Base-by-base conservation (phyloP, 2,797 vertebrate genomes). In the Pyrocephalus nanus region DNA sequence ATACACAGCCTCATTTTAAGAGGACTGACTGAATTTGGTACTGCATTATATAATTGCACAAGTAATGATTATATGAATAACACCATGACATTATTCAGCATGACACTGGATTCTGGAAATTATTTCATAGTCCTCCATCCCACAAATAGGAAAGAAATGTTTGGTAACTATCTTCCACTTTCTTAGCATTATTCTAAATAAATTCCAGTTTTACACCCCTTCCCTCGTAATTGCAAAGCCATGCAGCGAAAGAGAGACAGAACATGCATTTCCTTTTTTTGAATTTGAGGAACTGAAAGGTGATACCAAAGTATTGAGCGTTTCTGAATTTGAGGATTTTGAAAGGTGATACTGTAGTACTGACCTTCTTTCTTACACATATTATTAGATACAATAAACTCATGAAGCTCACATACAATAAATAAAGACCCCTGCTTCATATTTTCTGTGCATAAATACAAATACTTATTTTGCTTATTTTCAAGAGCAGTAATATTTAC, bases 241-340 rank as follows among this genome's bases (percentile, higher is more conserved):
- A 77, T 6, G 2, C 38, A 40, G 7, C 27, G 8, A 79, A 72
- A 58, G 57, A 55, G 16, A 71, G 38, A 25, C 3, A 54, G 20
- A 90, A 76, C 0, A 0, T 12, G 4, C 4, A 7, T 21, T 10
- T 75, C 18, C 25, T 58, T 77, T 53, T 53, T 71, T 32, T 42
- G 45, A 86, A 84, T 45, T 17, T 3, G 4, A 57, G 36, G 13
- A 51, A 32, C 14, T 83, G 60, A 61, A 81, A 92, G 30, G 16
- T 16, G 3, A 57, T 18, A 62, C 19, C 23, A 26, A 36, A 58
- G 23, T 40, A 42, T 6, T 62, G 38, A 30, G 38, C 27, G 29
- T 82, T 50, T 61, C n/a, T 42, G 48, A 90, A 79, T 66, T 32
- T 1, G 2, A 67, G 25, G 65, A 58, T 11, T 58, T 14, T 76